Base-by-base conservation (phyloP, 2,888 invertebrate species). In the Leptodirus hochenwartii region DNA sequence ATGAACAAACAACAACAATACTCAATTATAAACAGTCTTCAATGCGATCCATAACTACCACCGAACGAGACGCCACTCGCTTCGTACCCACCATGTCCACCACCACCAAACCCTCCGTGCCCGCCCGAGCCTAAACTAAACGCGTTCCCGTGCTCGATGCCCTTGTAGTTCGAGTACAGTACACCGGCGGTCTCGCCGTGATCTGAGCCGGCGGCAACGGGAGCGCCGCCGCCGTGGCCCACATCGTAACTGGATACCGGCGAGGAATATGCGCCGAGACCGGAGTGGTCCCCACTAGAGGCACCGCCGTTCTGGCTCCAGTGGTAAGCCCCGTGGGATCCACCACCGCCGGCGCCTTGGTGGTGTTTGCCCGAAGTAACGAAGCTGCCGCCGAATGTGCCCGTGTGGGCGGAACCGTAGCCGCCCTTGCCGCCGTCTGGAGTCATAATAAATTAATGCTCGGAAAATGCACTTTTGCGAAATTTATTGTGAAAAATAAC, bases 371-470 rank as follows among this genome's bases (percentile, higher is more conserved):
- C 41, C 11, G 39, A 36, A 12, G 41, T 37, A 22, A 44, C 37
- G 31, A 44, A 42, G 17, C 42, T 44, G 15, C 44, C 44, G n/a
- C 43, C 43, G 27, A 39, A 44, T n/a, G 42, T 26, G 1, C 35
- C 35, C 11, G 16, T 15, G 16, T 35, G 35, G 8, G 22, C 33
- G 10, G 23, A 25, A 15, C 30, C 30, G n/a, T n/a, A n/a, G n/a
- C n/a, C n/a, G n/a, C n/a, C n/a, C n/a, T n/a, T n/a, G n/a, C n/a
- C n/a, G n/a, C n/a, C n/a, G n/a, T n/a, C n/a, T n/a, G n/a, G n/a
- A n/a, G n/a, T n/a, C n/a, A n/a, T n/a, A n/a, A n/a, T n/a, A n/a
- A n/a, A n/a, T n/a, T n/a, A n/a, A n/a, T n/a, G n/a, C n/a, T n/a
- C n/a, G n/a, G n/a, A n/a, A n/a, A n/a, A n/a, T n/a, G n/a, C n/a